Conservation (phyloP, 2,888 invertebrate species). For the Netelia fuscicornis region DNA sequence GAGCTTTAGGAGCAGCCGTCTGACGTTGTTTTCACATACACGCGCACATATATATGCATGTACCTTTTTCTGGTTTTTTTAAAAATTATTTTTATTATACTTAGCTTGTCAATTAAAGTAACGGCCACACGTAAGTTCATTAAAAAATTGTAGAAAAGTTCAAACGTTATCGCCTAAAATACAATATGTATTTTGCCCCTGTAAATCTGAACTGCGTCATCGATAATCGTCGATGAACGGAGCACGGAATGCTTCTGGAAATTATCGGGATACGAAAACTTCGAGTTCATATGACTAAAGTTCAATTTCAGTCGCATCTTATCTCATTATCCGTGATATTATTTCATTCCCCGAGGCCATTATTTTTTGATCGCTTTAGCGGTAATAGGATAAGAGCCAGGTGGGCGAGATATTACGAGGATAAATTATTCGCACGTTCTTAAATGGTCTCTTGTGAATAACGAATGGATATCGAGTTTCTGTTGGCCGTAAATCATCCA, state of each 20-base stretch:
- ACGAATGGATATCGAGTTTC: no score
- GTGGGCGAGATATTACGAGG: neutral
- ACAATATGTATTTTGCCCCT: neutral
- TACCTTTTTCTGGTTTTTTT: no score
- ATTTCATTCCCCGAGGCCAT: neutral
- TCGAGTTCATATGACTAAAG: neutral
- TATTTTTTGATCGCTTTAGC: neutral
- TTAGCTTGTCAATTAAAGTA: neutral
- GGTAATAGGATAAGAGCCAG: neutral
- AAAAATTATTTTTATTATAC: neutral
- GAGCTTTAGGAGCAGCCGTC: neutral
- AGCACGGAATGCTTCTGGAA: neutral
- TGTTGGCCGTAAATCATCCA: no score
- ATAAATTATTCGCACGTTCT: neutral
- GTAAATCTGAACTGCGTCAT: neutral
- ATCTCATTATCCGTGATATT: conserved; percentile 11
- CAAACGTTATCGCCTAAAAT: no score
- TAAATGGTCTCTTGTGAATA: no score
- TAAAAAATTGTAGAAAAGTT: no score
- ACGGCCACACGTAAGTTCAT: no score
- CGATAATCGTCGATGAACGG: neutral
- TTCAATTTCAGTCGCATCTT: neutral
- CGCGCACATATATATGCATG: neutral
- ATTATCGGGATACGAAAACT: neutral
- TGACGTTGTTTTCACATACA: neutral